Percentiles rank a stretch among this genome's conserved stretches.
Conservation (phyloP, 2,113 vertebrate species). For the Lamprologus lemairii region DNA sequence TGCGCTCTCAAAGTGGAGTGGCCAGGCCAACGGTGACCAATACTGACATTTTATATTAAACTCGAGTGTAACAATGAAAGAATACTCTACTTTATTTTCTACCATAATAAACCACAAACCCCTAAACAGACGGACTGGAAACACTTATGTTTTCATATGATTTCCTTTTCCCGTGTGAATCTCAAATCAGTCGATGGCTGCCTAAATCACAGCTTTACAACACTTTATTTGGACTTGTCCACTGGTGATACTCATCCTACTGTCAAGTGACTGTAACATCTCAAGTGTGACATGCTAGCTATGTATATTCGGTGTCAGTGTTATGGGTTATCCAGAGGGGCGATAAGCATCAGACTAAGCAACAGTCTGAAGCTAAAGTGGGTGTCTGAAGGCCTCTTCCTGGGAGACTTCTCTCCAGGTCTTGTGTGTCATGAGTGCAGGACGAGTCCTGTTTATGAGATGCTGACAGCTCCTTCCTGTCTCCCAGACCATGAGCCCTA, state of each 20-base stretch:
- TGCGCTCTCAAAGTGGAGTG: not conserved
- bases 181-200: not conserved
- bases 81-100: not conserved
- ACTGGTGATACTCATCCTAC: not conserved
- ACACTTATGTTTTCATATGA: not conserved
- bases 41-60: not conserved
- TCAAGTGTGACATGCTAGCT: not conserved
- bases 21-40: not conserved
- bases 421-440: conserved; percentile 50
- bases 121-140: not conserved
- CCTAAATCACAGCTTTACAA: not conserved
- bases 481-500: conserved; percentile 54
- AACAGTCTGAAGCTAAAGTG: not conserved
- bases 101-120: not conserved
- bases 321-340: not conserved
- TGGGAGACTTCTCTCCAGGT: conserved; percentile 20
- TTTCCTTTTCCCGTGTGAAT: not conserved
- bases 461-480: conserved; percentile 74
- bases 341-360: not conserved
- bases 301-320: not conserved
- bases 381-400: conserved; percentile 1
- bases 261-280: not conserved
- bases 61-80: fast-evolving
- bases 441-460: conserved; percentile 69
- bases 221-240: not conserved